Evolutionary conservation across 2,113 vertebrate genomes (phyloP), one percentile per base, ranked within the genome.

Genomic region (Delphinus delphis): DNA sequence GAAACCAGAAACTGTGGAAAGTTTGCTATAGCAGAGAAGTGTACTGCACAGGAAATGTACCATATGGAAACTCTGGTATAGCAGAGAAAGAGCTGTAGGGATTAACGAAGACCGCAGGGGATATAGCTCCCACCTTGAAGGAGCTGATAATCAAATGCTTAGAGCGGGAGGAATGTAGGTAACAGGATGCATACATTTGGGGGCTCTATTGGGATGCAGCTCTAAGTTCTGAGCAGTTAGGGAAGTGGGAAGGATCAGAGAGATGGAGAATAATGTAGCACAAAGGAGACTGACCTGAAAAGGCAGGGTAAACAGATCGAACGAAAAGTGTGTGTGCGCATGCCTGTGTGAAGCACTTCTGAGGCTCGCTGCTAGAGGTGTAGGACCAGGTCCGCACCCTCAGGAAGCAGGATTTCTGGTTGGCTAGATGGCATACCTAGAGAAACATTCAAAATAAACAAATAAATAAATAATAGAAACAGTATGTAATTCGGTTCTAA

Each of bases 401-500:
- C 33, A 50, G 83, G 44, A 80, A 90, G 82, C 23, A 62, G 62
- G 38, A 28, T 93, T 67, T 90, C 71, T 91, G 65, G 13, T 58
- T 90, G 67, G 50, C 23, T 77, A 47, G 44, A 92, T 63, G 87
- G 65, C 63, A 47, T 53, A 65, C 47, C 77, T 90, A 77, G 58
- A 93, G 88, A 95, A 95, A 92, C 36, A 47, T 76, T 50, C 76
- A 36, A 50, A 7, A 74, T 18, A 80, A 93, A 53, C 50, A 53
- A 53, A 53, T 5, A 53, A 53, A 53, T 1, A 53, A 53, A 53
- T 83, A 77, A 95, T 92, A 92, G 79, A 92, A 93, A 83, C 62
- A 86, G 44, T 93, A 65, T 80, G 88, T 79, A 77, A 94, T 95
- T 97, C 58, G 83, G 55, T 94, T 91, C 86, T 85, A 83, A 95